Evolutionary conservation across 2,888 invertebrate genomes (phyloP), one percentile per base, ranked within the genome.

Genomic region (Lumbricus terrestris): DNA sequence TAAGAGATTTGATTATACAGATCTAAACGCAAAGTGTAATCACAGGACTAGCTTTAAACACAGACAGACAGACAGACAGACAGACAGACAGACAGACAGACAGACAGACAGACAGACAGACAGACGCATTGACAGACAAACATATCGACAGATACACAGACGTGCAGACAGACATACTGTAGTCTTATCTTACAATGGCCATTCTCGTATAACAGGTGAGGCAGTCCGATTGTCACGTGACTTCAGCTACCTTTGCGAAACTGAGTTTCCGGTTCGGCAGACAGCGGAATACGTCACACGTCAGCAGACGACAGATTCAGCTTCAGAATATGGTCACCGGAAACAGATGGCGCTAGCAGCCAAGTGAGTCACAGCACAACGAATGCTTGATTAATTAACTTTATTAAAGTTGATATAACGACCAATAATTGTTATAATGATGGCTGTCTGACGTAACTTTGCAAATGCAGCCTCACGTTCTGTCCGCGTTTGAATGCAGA

Each of bases 191-290:
- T n/a, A n/a, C 69, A n/a, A 11, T n/a, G 29, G 16, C 11, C 11
- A 29, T 69, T 69, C 29, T 29, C 54, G 23, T 16, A 15, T 33
- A n/a, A n/a, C 93, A 97, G 97, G 98, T 93, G 99, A 99, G 96
- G 98, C 99, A 91, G 98, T 99, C 92, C 98, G 99, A 95, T 96
- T 99, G 95, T 99, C 99, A 90, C 96, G 99, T 93, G 99, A 99
- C 96, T 99, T 99, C 95, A 98, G 98, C 92, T 98, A 98, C 96
- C 98, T 99, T 91, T 99, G 99, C 95, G 99, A 99, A 96, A 99
- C 99, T 40, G 99, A 99, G 96, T 99, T 99, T 96, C 99, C 99
- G 18, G 97, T 99, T 92, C 96, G 98, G 88, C 99, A 99, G 95
- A 97, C 99, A 91, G 99, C 98, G 38, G 99, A 99, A 95, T 99